Evolutionary conservation across 1,140 invertebrate genomes (phyloP), one percentile per base, ranked within the genome.

Genomic region (Teleopsis dalmanni): DNA sequence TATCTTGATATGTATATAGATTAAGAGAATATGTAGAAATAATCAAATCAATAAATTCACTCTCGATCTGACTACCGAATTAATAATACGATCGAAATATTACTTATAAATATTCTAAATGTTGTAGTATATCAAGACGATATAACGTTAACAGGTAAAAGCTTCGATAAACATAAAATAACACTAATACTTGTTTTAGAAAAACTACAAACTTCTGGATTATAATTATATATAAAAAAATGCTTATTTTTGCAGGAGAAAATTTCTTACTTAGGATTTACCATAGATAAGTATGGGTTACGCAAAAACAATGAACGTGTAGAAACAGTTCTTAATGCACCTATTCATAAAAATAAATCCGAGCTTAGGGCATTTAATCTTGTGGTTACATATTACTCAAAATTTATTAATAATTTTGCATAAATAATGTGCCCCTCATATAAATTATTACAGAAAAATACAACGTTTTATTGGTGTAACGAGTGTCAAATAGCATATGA

Each of bases 11-110:
- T n/a, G n/a, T n/a, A n/a, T n/a, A n/a, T n/a, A n/a, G n/a, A n/a
- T n/a, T n/a, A n/a, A n/a, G n/a, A n/a, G n/a, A n/a, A n/a, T n/a
- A n/a, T n/a, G n/a, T n/a, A n/a, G n/a, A n/a, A n/a, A n/a, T n/a
- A n/a, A n/a, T n/a, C n/a, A n/a, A n/a, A n/a, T n/a, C n/a, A n/a
- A n/a, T n/a, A n/a, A n/a, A n/a, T n/a, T n/a, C n/a, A n/a, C n/a
- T n/a, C n/a, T n/a, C n/a, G n/a, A n/a, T n/a, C n/a, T n/a, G n/a
- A n/a, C n/a, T n/a, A n/a, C n/a, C n/a, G n/a, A n/a, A n/a, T n/a
- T n/a, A n/a, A n/a, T n/a, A 51, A 57, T 34, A 60, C 60, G 3
- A 73, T 75, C 43, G 62, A 72, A 44, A 35, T 60, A 2, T 37
- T 65, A 19, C 42, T 74, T 10, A 11, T 46, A 11, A 61, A 56